Base-by-base conservation (phyloP, 2,113 vertebrate species). In the Trematocara unimaculatum region DNA sequence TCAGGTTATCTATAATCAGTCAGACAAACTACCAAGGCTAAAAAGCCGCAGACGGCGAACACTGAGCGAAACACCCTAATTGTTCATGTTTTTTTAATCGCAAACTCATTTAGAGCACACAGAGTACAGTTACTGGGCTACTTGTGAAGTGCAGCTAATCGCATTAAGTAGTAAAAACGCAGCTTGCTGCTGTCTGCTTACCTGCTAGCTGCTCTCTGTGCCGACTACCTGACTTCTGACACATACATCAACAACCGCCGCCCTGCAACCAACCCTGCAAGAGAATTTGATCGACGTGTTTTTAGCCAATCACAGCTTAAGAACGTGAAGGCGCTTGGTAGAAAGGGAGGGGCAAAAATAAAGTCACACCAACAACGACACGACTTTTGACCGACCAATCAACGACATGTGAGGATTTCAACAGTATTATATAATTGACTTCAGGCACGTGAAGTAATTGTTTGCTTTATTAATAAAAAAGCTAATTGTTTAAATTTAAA, bases 201-300 rank as follows among this genome's bases (percentile, higher is more conserved):
- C 89, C 91, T 67, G 89, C 23, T 87, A 82, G 70, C 67, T 60
- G 77, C 54, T 54, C 53, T 45, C 58, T 8, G 58, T 3, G 8
- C 13, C 7, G 53, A 2, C 2, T 4, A 26, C 5, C 15, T 95
- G 93, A 96, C 90, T 96, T 89, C 82, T 95, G 94, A 95, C 86
- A 47, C 81, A 31, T 4, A 78, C 87, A 11, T 91, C 93, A 94
- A 91, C 83, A 84, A 54, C 74, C 85, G 5, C 17, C 3, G 6
- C 29, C 0, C 83, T 18, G 56, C 90, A 95, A 92, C 93, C 93
- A 15, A 92, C 26, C 93, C 0, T 89, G 90, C 53, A 84, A 3
- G 0, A 7, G 2, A 47, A 5, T 64, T 3, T 58, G 79, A 93
- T 15, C 62, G 90, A 86, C 83, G 78, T 2, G 1, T 6, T 3